Evolutionary conservation across 2,113 vertebrate species (phyloP).

Genomic region (Cinclus cinclus): DNA sequence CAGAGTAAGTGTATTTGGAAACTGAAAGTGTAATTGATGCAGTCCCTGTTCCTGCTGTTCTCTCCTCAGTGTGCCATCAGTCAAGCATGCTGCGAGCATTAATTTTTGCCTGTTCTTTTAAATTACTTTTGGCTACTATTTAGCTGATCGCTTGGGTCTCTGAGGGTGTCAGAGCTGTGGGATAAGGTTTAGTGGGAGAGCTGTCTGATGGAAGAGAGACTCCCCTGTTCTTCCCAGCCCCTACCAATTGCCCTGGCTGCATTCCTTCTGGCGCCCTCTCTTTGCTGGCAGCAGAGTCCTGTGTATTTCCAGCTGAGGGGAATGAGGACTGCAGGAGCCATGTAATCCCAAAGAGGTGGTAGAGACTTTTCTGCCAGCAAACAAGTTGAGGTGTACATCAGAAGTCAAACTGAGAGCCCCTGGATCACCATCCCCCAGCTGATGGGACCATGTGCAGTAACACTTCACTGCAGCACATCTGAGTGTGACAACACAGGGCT

Average conservation of each 20-base stretch:
- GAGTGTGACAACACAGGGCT: background rate
- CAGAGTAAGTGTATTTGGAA: background rate
- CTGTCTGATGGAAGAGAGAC: background rate
- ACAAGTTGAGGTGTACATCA: background rate
- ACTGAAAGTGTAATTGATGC: background rate
- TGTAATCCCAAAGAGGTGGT: background rate
- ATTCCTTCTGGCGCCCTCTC: background rate
- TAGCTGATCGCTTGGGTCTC: background rate
- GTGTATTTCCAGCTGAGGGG: background rate
- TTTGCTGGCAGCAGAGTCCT: background rate
- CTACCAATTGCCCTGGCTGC: rapidly evolving
- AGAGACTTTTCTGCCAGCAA: background rate
- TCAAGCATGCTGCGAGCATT: background rate
- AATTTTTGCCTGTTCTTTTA: background rate
- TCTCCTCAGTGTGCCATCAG: background rate
- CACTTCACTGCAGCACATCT: background rate
- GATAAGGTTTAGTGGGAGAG: background rate
- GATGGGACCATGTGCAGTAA: background rate
- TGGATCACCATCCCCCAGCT: background rate
- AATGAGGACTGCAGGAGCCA: background rate
- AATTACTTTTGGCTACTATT: background rate
- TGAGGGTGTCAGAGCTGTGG: background rate
- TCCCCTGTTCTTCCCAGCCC: background rate
- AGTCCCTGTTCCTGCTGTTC: background rate
- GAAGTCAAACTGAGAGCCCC: rapidly evolving